Conservation (phyloP, 1,140 invertebrate species). For the Apocrypta bakeri region DNA sequence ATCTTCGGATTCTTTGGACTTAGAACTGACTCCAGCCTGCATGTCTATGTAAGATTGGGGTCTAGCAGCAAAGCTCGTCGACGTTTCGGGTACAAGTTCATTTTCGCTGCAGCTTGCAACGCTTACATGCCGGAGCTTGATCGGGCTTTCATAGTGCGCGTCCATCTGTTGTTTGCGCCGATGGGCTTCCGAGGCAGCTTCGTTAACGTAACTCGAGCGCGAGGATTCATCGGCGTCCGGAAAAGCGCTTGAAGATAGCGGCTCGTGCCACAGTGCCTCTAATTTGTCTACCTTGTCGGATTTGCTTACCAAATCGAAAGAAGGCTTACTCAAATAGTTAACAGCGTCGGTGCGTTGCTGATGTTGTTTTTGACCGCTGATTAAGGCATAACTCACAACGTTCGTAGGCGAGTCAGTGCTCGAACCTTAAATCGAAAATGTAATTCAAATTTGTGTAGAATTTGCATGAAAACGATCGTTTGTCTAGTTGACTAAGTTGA, state of each 20-base stretch:
- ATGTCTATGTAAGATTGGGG: conserved; percentile 75
- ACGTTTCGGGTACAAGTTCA: conserved; percentile 63
- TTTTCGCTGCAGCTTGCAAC: conserved; percentile 68
- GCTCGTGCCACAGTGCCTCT: conserved; percentile 65
- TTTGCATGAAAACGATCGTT: too few species aligned
- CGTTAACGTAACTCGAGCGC: conserved; percentile 67
- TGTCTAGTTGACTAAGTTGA: too few species aligned
- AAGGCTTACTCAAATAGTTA: conserved; percentile 69
- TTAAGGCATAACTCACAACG: conserved; percentile 15
- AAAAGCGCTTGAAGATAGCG: not conserved
- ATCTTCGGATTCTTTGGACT: not conserved
- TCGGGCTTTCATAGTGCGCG: conserved; percentile 73
- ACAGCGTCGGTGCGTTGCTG: conserved; percentile 60
- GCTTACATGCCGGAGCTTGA: conserved; percentile 68
- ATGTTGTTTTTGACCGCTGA: not conserved
- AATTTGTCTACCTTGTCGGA: conserved; percentile 72
- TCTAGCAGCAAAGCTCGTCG: conserved; percentile 58
- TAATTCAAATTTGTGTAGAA: too few species aligned
- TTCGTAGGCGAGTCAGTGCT: conserved; percentile 27
- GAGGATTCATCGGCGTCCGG: not conserved
- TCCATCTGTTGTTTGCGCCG: conserved; percentile 49
- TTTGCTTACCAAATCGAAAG: conserved; percentile 65
- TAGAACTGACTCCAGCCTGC: conserved; percentile 57
- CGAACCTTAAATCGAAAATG: conserved; percentile 21
- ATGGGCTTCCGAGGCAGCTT: conserved; percentile 55